Base-by-base conservation (phyloP, 2,797 vertebrate genomes). In the Artibeus jamaicensis region DNA sequence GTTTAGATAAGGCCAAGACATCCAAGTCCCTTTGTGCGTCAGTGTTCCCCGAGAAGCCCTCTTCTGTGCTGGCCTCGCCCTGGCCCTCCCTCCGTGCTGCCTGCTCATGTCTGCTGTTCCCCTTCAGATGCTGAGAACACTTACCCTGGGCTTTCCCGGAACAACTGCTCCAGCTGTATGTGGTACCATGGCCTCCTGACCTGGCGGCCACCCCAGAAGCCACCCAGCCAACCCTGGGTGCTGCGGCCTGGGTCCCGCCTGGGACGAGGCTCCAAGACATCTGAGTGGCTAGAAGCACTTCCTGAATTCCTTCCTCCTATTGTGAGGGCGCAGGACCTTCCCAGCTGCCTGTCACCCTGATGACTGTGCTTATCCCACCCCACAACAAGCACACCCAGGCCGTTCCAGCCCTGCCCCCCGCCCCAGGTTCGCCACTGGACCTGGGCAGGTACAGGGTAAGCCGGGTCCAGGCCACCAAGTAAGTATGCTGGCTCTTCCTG, bases 271-370 rank as follows among this genome's bases (percentile, higher is more conserved):
- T 92, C 50, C 0, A 26, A 42, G 89, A 78, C 67, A 42, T 94
- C 84, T 78, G 74, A 86, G 88, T 59, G 74, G 83, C 94, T 81
- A 70, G 24, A 44, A 94, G 91, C 78, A 81, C 88, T 97, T 97
- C 95, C 96, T 95, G 92, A 68, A 87, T 81, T 86, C 70, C 86
- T 97, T 97, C 97, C 97, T 94, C 86, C 95, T 39, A 96, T 97
- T 94, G 93, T 95, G 81, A 81, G 86, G 89, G 55, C 89, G 84
- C 88, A 12, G 71, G 93, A 83, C 71, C 44, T 29, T 29, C 71
- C 3, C 14, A 79, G 89, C 91, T 48, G 77, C 94, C 42, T 26
- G 89, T 46, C 34, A 42, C 34, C 42, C 53, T 18, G 34, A 79
- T 48, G 57, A 37, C 83, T 37, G 67, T 73, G 0, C 39, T 93